Base-by-base conservation (phyloP, 2,888 invertebrate genomes). In the Laothoe populi region DNA sequence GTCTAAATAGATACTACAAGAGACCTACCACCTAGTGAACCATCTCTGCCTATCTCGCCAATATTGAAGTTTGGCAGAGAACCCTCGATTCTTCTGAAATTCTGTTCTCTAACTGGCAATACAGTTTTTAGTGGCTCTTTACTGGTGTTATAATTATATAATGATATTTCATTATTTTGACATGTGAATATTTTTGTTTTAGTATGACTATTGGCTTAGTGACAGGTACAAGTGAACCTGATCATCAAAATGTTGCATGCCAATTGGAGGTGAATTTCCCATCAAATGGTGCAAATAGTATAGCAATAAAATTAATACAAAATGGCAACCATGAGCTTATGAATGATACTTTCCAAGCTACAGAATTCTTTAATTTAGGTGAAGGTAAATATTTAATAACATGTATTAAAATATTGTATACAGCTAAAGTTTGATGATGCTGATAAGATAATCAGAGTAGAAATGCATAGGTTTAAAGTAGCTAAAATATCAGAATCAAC, bases 221-320 rank as follows among this genome's bases (percentile, higher is more conserved):
- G 62, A 81, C 83, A 16, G 85, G 79, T 58, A 60, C 57, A 40
- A 64, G 68, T 61, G 60, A 69, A 57, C 77, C 84, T 42, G 85
- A 86, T 64, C 74, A 81, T 60, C 68, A 72, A 57, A 85, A 87
- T 65, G 70, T 84, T 67, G 83, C 82, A 11, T 82, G 80, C 62
- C 80, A 84, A 70, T 63, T 86, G 65, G 80, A 80, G 46, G 72
- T 78, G 40, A 61, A 66, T 62, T 83, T 84, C 64, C 71, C 75
- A 31, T 66, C 70, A 61, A 65, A 64, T 23, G 59, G 66, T 57
- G 49, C 61, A 8, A 65, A 72, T 57, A 70, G 76, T 44, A 66
- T 80, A 31, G 13, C 45, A 26, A 60, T 81, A 49, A 74, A 69
- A 65, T 66, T 68, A 45, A 63, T 79, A 65, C 60, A 79, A 46